These are phyloP conservation scores for Dascillus cervinus DNA, from an alignment of 2,888 invertebrate species.

Conservation along the genomic window DNA sequence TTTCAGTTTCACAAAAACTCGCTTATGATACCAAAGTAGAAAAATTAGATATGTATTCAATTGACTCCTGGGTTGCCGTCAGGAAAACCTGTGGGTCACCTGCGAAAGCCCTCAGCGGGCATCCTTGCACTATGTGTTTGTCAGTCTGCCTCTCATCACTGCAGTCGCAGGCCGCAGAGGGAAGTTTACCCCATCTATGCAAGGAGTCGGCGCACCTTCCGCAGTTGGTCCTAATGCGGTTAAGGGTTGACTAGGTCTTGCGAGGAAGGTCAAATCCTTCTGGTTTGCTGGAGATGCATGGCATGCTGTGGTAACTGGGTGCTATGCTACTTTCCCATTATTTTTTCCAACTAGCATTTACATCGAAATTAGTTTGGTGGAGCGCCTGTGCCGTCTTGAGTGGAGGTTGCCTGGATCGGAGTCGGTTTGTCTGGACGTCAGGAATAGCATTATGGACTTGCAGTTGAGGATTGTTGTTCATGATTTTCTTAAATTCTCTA, in stretches of 20 bases:
- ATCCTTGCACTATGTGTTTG: constrained; percentile 4
- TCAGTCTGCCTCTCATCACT: constrained; percentile 5
- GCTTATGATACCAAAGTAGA: too few relatives aligned
- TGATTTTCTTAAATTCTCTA: constrained; percentile 7
- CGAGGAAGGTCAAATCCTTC: constrained; percentile 10
- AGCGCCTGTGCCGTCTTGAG: too few relatives aligned
- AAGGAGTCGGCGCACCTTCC: constrained; percentile 9
- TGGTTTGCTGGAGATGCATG: constrained; percentile 9
- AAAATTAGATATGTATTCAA: constrained; percentile 6
- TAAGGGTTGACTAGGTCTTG: constrained; percentile 7
- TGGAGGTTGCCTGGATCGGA: too few relatives aligned
- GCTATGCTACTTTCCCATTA: too few relatives aligned
- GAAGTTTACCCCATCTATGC: constrained; percentile 12
- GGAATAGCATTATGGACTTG: too few relatives aligned
- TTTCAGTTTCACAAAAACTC: too few relatives aligned
- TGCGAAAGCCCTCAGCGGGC: constrained; percentile 1
- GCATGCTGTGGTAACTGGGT: too few relatives aligned
- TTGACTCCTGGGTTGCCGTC: constrained; percentile 5
- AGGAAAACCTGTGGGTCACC: constrained; percentile 6
- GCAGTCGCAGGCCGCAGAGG: constrained; percentile 10
- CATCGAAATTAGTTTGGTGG: too few relatives aligned
- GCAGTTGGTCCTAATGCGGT: constrained; percentile 6
- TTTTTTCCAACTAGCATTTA: too few relatives aligned
- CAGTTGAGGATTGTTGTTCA: constrained; percentile 2
- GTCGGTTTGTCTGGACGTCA: too few relatives aligned